Base-by-base conservation (phyloP, 1,140 invertebrate genomes). In the Dolichoris vasculosae region DNA sequence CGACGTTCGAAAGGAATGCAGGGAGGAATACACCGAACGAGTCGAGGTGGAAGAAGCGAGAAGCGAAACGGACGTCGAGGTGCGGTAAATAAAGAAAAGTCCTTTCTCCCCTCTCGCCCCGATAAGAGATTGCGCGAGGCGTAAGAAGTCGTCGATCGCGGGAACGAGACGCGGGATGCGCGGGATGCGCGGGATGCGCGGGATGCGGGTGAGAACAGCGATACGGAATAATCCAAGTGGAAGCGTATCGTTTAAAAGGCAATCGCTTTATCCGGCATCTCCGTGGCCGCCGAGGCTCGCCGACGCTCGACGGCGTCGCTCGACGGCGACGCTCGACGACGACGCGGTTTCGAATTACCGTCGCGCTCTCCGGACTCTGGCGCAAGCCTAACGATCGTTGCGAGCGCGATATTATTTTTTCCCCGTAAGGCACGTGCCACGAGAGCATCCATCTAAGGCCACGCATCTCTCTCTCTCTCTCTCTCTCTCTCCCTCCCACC, bases 341-440 rank as follows among this genome's bases (percentile, higher is more conserved):
- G n/a, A n/a, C 40, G 4, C 32, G 51, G 46, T 43, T 13, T 75
- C 81, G 51, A 15, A 35, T 59, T 75, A 75, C 51, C 51, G 46
- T 20, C 26, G 15, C 20, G 76, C 35, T 2, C 48, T 51, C 48
- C 48, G 48, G 48, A 51, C 48, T 9, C 15, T 13, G 20, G 15
- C 55, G 23, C 23, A 59, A 26, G 20, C 46, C 11, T 63, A 32
- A 59, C 17, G 69, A 67, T 80, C 78, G 79, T 32, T 59, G 59
- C 67, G 69, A 83, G 82, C 82, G 78, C 84, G 81, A 85, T 85
- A 83, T 86, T 86, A 86, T 83, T 87, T 81, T 59, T 85, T 87
- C 75, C 76, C 55, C 71, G 77, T 75, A 63, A 59, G 86, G 71
- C 87, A 87, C 87, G 86, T 86, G 87, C 81, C 64, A 40, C 23